Evolutionary conservation across 1,140 invertebrate species (phyloP).

Genomic region (Stegodyphus mimosarum): DNA sequence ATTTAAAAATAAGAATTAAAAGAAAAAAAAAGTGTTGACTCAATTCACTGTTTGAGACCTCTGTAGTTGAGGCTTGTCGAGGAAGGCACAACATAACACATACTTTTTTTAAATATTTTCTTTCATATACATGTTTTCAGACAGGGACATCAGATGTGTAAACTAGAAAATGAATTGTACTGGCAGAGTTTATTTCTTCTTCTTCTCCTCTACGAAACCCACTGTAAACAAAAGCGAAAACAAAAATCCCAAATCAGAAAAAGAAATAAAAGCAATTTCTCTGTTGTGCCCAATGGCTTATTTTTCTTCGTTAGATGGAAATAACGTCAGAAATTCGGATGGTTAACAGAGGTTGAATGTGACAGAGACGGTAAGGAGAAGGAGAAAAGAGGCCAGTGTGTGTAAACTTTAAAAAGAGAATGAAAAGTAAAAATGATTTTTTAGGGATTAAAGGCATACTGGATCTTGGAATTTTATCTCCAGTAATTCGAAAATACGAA

Average conservation of each 20-base stretch:
- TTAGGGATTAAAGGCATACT: too few relatives aligned
- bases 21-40: not conserved
- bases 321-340: not conserved
- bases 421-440: too few relatives aligned
- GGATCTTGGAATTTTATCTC: too few relatives aligned
- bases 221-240: constrained; percentile 52
- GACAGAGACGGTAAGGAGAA: not conserved
- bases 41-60: not conserved
- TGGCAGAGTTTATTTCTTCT: constrained; percentile 48
- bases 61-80: not conserved
- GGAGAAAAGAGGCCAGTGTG: not conserved
- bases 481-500: too few relatives aligned
- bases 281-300: constrained; percentile 2
- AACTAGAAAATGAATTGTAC: constrained; percentile 58
- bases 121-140: constrained; percentile 21
- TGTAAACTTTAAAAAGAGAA: too few relatives aligned
- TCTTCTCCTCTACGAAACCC: constrained; percentile 4
- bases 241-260: constrained; percentile 14
- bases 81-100: not conserved
- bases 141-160: constrained; percentile 46
- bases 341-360: not conserved
- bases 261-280: not conserved
- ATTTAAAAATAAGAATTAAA: not conserved
- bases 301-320: not conserved
- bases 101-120: constrained; percentile 10